Conservation (phyloP, 2,888 invertebrate species). For the Euspilapteryx auroguttella region DNA sequence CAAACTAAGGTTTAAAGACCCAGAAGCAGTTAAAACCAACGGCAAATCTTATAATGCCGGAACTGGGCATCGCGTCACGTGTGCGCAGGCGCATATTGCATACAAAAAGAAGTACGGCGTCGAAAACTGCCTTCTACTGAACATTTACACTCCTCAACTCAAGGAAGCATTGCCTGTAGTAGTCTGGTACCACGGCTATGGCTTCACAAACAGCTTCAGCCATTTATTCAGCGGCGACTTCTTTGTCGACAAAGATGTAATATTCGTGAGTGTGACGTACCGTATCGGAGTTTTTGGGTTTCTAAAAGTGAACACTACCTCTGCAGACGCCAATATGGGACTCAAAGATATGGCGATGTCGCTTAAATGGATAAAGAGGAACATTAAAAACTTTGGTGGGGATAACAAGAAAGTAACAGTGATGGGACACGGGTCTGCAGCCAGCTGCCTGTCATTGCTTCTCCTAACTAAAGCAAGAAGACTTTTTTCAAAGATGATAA, state of each 20-base stretch:
- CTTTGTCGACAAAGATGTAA: slow-evolving; percentile 34
- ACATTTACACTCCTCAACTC: slow-evolving; percentile 65
- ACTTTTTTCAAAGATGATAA: slow-evolving; percentile 37
- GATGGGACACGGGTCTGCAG: slow-evolving; percentile 41
- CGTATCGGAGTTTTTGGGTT: slow-evolving; percentile 46
- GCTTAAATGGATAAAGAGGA: slow-evolving; percentile 39
- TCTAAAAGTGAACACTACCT: slow-evolving; percentile 28
- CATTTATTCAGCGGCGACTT: slow-evolving; percentile 45
- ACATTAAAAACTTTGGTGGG: slow-evolving; percentile 33
- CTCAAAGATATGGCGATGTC: slow-evolving; percentile 43
- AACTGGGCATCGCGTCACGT: slow-evolving; percentile 44
- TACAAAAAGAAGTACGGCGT: slow-evolving; percentile 39
- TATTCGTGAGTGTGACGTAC: slow-evolving; percentile 34
- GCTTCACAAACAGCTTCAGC: slow-evolving; percentile 40
- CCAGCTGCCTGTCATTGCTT: slow-evolving; percentile 30
- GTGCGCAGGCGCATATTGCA: slow-evolving; percentile 63
- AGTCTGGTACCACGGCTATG: slow-evolving; percentile 48
- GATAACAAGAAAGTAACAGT: slow-evolving; percentile 31
- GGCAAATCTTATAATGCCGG: slow-evolving; percentile 58
- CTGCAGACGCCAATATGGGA: slow-evolving; percentile 39
- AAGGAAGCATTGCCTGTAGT: slow-evolving; percentile 22
- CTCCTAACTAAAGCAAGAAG: slow-evolving; percentile 27
- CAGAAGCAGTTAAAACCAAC: slow-evolving; percentile 35
- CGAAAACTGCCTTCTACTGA: slow-evolving; percentile 69
- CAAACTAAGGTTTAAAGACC: slow-evolving; percentile 36